Base-by-base conservation (phyloP, 2,797 vertebrate species). In the Anguilla pacifica region DNA sequence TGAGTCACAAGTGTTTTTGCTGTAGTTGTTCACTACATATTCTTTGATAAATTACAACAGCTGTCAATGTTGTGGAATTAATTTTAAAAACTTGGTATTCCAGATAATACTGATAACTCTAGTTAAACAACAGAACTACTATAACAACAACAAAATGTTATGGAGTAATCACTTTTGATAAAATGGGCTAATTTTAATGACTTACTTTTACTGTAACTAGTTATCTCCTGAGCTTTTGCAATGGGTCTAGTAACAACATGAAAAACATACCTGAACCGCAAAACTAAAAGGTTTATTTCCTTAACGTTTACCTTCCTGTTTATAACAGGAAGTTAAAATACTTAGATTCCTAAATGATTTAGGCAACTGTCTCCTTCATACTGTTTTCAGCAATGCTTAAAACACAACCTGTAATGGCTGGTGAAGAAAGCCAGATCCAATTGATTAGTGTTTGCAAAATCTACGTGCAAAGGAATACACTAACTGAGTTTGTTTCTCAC, bases 311-410 rank as follows among this genome's bases (percentile, higher is more conserved):
- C 64, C 25, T 70, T 70, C 64, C 64, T 35, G 11, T 77, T 77
- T 77, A 51, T n/a, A n/a, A 82, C 43, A 51, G 77, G 77, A 81
- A 46, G 79, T n/a, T 22, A 82, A 82, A 82, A 82, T 51, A 15
- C 79, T 51, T 46, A 49, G 46, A 22, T 25, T 82, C 79, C 79
- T 49, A 51, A 82, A 25, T 25, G 28, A 82, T 82, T 82, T 10
- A 28, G 22, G 46, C 6, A 25, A 82, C 43, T 51, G 79, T 51
- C 51, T 51, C 25, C 79, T 49, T 82, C 22, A 11, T 7, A 51
- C 46, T 51, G 46, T 46, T n/a, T n/a, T 51, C 6, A 31, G 19
- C 17, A 35, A n/a, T 31, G 15, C 15, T 46, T 46, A 79, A 49
- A n/a, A 82, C 19, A 51, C 43, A 49, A 19, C 13, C 77, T 49